Evolutionary conservation across 1,140 invertebrate genomes (phyloP).

Genomic region (Drosophila mojavensis): DNA sequence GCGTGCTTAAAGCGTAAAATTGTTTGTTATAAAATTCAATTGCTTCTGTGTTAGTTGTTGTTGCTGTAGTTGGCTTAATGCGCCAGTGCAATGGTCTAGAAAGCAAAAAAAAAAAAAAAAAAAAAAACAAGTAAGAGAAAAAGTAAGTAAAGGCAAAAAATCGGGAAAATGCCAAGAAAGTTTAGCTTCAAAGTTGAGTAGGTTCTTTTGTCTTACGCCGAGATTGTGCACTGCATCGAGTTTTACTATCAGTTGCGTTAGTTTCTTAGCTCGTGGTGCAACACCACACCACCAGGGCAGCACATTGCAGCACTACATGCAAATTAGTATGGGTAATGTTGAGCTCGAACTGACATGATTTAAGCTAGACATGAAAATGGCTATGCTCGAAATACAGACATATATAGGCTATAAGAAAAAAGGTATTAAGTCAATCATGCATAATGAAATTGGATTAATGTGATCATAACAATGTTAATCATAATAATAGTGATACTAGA

Average conservation of each 20-base stretch:
- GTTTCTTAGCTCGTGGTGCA: not conserved
- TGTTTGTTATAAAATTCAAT: constrained; percentile 82
- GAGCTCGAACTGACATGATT: not conserved
- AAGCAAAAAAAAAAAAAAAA: constrained; percentile 49
- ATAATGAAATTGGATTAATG: too few relatives aligned
- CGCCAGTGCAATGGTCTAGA: constrained; percentile 70
- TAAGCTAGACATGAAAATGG: not conserved
- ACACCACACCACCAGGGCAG: not conserved
- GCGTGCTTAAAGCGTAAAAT: constrained; percentile 80
- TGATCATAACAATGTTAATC: too few relatives aligned
- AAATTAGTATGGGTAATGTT: constrained; percentile 11
- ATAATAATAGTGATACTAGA: too few relatives aligned
- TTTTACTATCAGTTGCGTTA: constrained; percentile 28
- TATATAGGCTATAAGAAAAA: not conserved
- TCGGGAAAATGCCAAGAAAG: constrained; percentile 44
- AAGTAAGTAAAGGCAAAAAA: constrained; percentile 11
- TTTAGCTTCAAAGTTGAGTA: constrained; percentile 51
- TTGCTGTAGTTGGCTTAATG: constrained; percentile 38
- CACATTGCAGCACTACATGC: constrained; percentile 4
- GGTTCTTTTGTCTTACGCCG: constrained; percentile 62
- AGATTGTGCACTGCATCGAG: constrained; percentile 51
- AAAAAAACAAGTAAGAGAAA: not conserved
- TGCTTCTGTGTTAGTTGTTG: constrained; percentile 34
- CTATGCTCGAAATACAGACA: not conserved
- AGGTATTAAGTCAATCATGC: too few relatives aligned